Evolutionary conservation across 2,113 vertebrate species (phyloP), one percentile per base, ranked within the genome.

Genomic region (Gallinago paraguaiae): DNA sequence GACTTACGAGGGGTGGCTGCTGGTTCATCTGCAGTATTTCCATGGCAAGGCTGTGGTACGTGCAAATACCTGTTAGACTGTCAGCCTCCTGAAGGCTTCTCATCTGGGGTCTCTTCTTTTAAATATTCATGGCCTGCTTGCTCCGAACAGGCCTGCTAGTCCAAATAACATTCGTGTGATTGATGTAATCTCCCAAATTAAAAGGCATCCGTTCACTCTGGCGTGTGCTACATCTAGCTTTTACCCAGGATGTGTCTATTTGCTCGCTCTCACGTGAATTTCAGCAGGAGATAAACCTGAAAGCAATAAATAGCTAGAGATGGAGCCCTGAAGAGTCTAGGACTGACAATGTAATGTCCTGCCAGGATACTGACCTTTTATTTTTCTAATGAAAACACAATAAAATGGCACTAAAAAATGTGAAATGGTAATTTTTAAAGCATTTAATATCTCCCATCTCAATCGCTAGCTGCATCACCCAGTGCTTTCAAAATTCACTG

Each of bases 121-220:
- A 93, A 94, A 92, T 85, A 92, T 93, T 93, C 88, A 92, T 68
- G 59, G 79, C 33, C 77, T 83, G 23, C 59, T 94, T 94, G 69
- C 77, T 95, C 80, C 80, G 59, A 90, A 94, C 56, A 78, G 1
- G 5, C 31, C 12, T 72, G 82, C 76, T 93, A 92, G 30, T 79
- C 82, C 80, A 93, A 96, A 81, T 88, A 92, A 78, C 24, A 64
- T 88, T 88, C 76, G 75, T 53, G 17, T 83, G 90, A 93, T 78
- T 95, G 86, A 93, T 90, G 76, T 37, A 84, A 94, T 93, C 88
- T 92, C 82, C 90, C 61, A 90, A 96, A 93, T 96, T 95, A 97
- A 96, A 96, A 96, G 82, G 85, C 88, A 92, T 88, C 41, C 45
- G 39, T 90, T 93, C 79, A n/a, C 46, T 5, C 6, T n/a, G 88